Base-by-base conservation (phyloP, 2,113 vertebrate species). In the Brachyhypopomus gauderio region DNA sequence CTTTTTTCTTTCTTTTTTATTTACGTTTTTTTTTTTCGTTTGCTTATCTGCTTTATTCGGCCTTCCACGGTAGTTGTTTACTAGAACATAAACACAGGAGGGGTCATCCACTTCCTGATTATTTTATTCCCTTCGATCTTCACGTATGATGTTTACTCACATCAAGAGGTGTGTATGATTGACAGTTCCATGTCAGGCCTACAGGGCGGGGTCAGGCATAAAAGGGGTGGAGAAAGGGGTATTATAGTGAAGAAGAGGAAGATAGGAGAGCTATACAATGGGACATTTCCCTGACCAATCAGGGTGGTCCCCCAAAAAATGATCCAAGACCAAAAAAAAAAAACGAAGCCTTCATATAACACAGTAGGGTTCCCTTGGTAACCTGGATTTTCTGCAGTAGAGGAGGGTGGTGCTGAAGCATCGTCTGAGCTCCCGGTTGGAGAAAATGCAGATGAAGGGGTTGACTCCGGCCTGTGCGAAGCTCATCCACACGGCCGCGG, bases 341-440 rank as follows among this genome's bases (percentile, higher is more conserved):
- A 87, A 86, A 79, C 86, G 78, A 72, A 92, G 88, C 96, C 95
- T 93, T 99, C 98, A 99, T 99, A 99, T 98, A 97, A 99, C 98
- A 95, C 97, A 99, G 95, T 99, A 99, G 95, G 98, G 97, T 98
- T 99, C 98, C 95, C 97, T 96, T 93, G 98, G 98, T 96, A 99
- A 96, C 96, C 97, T 97, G 95, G 97, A 98, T 95, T 98, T 99
- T 96, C 97, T 97, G 96, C 97, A 99, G 95, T 99, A 99, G 93
- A 98, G 98, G 92, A 99, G 96, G 76, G 97, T 98, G 94, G 97
- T 99, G 94, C 97, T 98, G 94, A 99, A 98, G 95, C 97, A 99
- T 93, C 97, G 96, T 93, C 97, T 96, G 82, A 99, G 96, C 97
- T 99, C 98, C 92, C 97, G 95, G 95, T 99, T 99, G 94, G 97